Evolutionary conservation across 2,888 invertebrate species (phyloP).

Genomic region (Drosophila greeni): DNA sequence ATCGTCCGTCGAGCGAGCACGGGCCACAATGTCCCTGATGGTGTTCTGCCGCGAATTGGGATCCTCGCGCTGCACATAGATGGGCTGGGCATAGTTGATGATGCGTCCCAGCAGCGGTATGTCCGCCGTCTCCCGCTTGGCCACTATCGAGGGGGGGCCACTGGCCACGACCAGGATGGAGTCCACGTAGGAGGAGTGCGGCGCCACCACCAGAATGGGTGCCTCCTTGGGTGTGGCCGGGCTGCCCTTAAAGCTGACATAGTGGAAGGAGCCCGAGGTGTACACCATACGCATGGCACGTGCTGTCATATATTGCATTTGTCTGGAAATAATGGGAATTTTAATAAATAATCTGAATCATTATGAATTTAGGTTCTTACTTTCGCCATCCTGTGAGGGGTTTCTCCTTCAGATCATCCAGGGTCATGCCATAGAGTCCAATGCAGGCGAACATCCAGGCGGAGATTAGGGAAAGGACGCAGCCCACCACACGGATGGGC

Average conservation of each 20-base stretch:
- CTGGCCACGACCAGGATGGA: constrained; percentile 89
- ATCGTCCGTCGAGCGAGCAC: constrained; percentile 89
- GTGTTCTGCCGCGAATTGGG: constrained; percentile 94
- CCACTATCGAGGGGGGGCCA: constrained; percentile 93
- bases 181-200: constrained; percentile 95
- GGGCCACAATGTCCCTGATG: constrained; percentile 90
- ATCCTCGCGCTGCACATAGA: constrained; percentile 95
- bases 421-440: constrained; percentile 88
- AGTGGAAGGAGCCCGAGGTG: constrained; percentile 89
- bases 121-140: constrained; percentile 89
- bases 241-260: constrained; percentile 86
- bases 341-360: neutral
- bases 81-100: constrained; percentile 95
- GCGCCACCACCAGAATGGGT: constrained; percentile 91
- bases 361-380: constrained; percentile 81
- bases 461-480: constrained; percentile 86
- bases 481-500: constrained; percentile 89
- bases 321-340: constrained; percentile 77
- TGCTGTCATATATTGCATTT: constrained; percentile 83
- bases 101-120: constrained; percentile 95
- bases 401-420: constrained; percentile 86
- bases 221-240: constrained; percentile 84
- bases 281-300: constrained; percentile 87
- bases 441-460: constrained; percentile 92
- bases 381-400: constrained; percentile 94